phyloP scores from a whole-genome alignment of 2,797 vertebrate species.

The Etheostoma perlongum region DNA sequence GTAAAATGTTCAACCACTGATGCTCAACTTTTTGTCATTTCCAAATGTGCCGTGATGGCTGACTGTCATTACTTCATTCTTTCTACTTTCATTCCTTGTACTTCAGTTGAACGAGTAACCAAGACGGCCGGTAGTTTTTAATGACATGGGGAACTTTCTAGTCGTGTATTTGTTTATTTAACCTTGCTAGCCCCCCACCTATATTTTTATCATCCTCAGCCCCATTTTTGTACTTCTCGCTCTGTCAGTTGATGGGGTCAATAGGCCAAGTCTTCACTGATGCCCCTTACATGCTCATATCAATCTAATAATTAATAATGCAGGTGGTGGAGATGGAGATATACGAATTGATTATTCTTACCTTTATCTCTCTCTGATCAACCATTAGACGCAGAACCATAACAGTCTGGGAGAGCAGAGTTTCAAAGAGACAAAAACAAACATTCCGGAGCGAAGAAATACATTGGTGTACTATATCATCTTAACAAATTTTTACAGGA shows the following conservation, averaged over 20 bases:
- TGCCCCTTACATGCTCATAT: slow-evolving; percentile 38
- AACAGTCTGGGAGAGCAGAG: slow-evolving; percentile 3
- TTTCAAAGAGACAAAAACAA: slow-evolving; percentile 14
- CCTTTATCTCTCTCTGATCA: slow-evolving; percentile 10
- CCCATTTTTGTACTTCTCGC: too few species aligned
- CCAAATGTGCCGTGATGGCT: neutral
- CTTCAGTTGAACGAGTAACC: neutral
- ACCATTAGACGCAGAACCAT: slow-evolving; percentile 24
- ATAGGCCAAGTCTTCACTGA: slow-evolving; percentile 41
- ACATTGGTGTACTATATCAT: neutral
- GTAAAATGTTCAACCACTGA: neutral
- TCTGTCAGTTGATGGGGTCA: slow-evolving; percentile 16
- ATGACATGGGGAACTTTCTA: neutral
- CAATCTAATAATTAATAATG: slow-evolving; percentile 61
- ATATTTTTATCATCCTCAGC: too few species aligned
- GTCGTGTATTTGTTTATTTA: slow-evolving; percentile 4
- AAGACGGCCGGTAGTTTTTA: neutral
- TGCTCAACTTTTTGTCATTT: neutral
- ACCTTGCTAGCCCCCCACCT: too few species aligned
- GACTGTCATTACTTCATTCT: neutral
- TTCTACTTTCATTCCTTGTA: neutral
- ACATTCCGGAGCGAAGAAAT: slow-evolving; percentile 1
- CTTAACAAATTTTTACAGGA: neutral
- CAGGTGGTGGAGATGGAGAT: slow-evolving; percentile 54
- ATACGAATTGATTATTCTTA: slow-evolving; percentile 48